phyloP scores from a whole-genome alignment of 2,113 vertebrate species.

The rat (Rattus norvegicus) region DNA sequence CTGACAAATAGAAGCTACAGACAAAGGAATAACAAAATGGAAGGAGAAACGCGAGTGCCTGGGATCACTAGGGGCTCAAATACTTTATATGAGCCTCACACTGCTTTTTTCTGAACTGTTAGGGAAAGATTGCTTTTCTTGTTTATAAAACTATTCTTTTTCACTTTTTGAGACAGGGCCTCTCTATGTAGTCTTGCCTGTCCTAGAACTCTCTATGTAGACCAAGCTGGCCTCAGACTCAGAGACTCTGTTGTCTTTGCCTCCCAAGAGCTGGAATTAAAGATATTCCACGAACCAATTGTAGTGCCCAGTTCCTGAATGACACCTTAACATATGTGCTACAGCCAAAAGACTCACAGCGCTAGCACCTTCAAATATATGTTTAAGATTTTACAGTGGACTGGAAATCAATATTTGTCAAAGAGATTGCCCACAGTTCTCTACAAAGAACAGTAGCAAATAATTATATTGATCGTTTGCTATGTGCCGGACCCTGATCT shows the following conservation, averaged over 20 bases:
- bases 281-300: background rate
- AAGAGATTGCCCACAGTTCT: constrained; percentile 2
- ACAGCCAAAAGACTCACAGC: background rate
- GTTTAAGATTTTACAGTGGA: constrained; percentile 6
- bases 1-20: background rate
- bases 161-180: background rate
- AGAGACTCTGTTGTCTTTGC: background rate
- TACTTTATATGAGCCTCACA: background rate
- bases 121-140: background rate
- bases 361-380: constrained; percentile 1
- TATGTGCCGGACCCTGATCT: background rate
- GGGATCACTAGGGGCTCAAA: background rate
- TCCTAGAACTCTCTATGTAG: background rate
- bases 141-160: background rate
- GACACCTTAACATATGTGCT: background rate
- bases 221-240: background rate
- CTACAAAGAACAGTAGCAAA: constrained; percentile 35
- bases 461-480: background rate
- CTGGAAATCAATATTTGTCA: constrained; percentile 38
- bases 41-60: background rate
- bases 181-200: background rate
- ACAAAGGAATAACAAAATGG: background rate
- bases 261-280: background rate
- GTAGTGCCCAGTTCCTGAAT: constrained; percentile 23
- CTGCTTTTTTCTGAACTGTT: background rate